phyloP scores from a whole-genome alignment of 2,113 vertebrate genomes.

The Gorsachius goisagi region DNA sequence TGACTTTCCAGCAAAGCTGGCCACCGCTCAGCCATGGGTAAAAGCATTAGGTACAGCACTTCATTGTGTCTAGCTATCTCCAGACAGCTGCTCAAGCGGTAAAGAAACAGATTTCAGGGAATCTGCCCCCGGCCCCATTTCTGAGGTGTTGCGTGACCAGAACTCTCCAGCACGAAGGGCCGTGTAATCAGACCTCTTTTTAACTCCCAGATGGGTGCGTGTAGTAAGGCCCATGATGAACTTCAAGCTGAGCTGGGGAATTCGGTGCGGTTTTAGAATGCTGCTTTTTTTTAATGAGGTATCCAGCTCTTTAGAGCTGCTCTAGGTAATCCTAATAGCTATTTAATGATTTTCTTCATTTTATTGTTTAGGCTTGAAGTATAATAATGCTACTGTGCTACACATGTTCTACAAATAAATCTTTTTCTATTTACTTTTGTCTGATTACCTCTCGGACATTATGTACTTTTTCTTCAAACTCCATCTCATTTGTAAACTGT shows the following conservation, averaged over 20 bases:
- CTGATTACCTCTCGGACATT: conserved; percentile 11
- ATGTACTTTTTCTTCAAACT: conserved; percentile 25
- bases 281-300: not conserved
- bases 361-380: not conserved
- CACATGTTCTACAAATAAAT: not conserved
- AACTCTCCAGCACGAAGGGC: not conserved
- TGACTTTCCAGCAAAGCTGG: conserved; percentile 32
- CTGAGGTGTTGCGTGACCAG: not conserved
- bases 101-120: conserved; percentile 17
- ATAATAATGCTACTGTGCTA: not conserved
- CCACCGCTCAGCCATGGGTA: not conserved
- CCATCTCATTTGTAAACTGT: conserved; percentile 4
- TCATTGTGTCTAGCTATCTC: not conserved
- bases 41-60: conserved; percentile 18
- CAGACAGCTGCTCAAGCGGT: not conserved
- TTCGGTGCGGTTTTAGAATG: not conserved
- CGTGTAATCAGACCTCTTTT: not conserved
- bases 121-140: not conserved
- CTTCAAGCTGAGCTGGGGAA: not conserved
- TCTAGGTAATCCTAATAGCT: not conserved
- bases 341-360: not conserved
- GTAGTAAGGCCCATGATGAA: not conserved
- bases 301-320: not conserved
- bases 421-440: conserved; percentile 18
- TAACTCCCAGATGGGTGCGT: not conserved